Evolutionary conservation across 2,797 vertebrate species (phyloP).

Genomic region (Ceryle rudis): DNA sequence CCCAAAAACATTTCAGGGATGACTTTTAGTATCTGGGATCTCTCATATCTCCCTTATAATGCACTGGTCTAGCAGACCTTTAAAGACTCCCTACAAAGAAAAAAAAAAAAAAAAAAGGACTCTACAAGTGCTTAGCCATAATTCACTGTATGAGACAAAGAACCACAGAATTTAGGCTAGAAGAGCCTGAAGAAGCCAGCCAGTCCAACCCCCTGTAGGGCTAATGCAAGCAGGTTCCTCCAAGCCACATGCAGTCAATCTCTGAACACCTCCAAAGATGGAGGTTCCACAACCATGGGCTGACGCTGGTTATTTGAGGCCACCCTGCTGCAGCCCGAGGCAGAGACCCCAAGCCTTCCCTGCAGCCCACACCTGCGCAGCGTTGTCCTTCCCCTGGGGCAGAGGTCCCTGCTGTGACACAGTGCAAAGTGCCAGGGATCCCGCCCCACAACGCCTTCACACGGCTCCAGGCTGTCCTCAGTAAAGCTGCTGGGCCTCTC

Average conservation of each 20-base stretch:
- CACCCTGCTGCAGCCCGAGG: not conserved
- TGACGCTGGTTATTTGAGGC: not conserved
- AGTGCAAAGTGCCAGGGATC: too few relatives aligned
- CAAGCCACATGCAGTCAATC: rapidly evolving
- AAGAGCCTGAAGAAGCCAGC: not conserved
- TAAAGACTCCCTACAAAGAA: not conserved
- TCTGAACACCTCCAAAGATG: too few relatives aligned
- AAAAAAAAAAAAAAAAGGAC: rapidly evolving
- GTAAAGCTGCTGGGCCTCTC: not conserved
- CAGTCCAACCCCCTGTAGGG: rapidly evolving
- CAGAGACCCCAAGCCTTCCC: not conserved
- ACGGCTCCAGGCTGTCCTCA: rapidly evolving
- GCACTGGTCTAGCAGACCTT: not conserved
- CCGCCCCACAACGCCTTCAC: not conserved
- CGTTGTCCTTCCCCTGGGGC: not conserved
- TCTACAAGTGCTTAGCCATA: not conserved
- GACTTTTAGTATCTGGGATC: not conserved
- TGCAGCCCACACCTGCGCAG: not conserved
- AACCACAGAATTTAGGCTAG: not conserved
- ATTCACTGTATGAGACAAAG: too few relatives aligned
- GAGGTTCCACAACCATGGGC: too few relatives aligned
- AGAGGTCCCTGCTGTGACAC: too few relatives aligned
- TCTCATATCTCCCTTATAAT: not conserved
- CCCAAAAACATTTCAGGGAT: not conserved
- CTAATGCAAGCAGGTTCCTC: rapidly evolving